Conservation (phyloP, 2,888 invertebrate species). For the Eulithis testata region DNA sequence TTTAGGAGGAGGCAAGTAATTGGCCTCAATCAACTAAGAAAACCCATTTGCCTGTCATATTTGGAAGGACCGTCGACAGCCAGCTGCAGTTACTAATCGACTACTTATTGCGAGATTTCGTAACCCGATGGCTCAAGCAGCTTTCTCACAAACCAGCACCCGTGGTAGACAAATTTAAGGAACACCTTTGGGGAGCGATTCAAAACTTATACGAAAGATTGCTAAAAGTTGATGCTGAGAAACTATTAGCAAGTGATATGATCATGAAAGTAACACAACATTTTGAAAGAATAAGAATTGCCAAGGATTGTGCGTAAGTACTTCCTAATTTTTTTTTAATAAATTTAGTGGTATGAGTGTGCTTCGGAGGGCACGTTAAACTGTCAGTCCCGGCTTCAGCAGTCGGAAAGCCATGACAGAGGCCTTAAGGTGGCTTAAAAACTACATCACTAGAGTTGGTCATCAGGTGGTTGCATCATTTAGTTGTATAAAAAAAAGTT, state of each 20-base stretch:
- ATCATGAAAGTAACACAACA: slow-evolving; percentile 92
- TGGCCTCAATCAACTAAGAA: slow-evolving; percentile 71
- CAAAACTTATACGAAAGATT: slow-evolving; percentile 89
- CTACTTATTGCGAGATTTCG: slow-evolving; percentile 91
- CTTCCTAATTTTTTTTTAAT: not conserved
- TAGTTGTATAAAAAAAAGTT: too few species aligned
- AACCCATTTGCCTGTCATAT: slow-evolving; percentile 89
- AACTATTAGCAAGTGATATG: slow-evolving; percentile 92
- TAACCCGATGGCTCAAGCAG: slow-evolving; percentile 90
- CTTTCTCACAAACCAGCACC: slow-evolving; percentile 88
- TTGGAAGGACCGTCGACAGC: slow-evolving; percentile 93
- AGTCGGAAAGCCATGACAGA: too few species aligned
- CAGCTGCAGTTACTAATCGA: slow-evolving; percentile 93
- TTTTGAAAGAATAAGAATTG: slow-evolving; percentile 93
- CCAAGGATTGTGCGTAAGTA: slow-evolving; percentile 90
- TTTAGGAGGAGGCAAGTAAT: slow-evolving; percentile 72
- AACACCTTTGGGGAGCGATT: slow-evolving; percentile 93
- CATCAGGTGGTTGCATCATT: too few species aligned
- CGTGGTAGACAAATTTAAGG: slow-evolving; percentile 87
- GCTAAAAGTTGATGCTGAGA: slow-evolving; percentile 91
- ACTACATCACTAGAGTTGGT: too few species aligned
- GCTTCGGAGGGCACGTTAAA: too few species aligned
- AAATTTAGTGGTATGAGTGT: not conserved
- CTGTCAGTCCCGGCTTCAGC: too few species aligned
- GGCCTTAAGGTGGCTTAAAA: too few species aligned